A percentile compares a stretch with the other conserved stretches of the same genome.
Conservation (phyloP, 1,140 invertebrate genomes). For the Cyrtorhinus lividipennis region DNA sequence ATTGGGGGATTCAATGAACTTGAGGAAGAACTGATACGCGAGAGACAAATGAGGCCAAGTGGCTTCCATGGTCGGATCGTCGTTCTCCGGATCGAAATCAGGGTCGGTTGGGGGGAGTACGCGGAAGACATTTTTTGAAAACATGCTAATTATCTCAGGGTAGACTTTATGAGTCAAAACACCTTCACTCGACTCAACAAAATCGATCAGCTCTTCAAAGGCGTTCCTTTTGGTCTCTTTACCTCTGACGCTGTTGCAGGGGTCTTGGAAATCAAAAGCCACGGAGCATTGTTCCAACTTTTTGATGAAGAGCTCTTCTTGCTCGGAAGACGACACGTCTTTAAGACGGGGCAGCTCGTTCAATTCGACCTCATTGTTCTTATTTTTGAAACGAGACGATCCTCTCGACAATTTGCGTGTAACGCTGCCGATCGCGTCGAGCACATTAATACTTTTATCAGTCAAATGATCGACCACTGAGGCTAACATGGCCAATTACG, state of each 20-base stretch:
- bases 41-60: constrained; percentile 90
- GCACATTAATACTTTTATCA: not conserved
- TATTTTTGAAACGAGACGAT: not conserved
- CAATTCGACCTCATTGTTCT: not conserved
- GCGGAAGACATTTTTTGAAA: constrained; percentile 90
- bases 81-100: constrained; percentile 98
- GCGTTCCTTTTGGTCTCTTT: not conserved
- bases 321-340: not conserved
- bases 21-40: constrained; percentile 93
- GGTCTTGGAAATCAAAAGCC: not conserved
- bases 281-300: not conserved
- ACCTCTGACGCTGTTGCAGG: not conserved
- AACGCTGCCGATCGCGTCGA: not conserved
- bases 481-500: not conserved
- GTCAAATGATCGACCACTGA: not conserved
- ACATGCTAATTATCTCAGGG: constrained; percentile 33
- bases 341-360: not conserved
- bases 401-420: not conserved
- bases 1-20: constrained; percentile 79
- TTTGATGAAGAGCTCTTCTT: not conserved
- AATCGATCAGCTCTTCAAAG: not conserved
- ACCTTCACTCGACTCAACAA: not conserved
- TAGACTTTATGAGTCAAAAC: not conserved
- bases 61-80: constrained; percentile 94
- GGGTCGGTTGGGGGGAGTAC: constrained; percentile 95